Conservation (phyloP, 2,113 vertebrate species). For the Pica pica region DNA sequence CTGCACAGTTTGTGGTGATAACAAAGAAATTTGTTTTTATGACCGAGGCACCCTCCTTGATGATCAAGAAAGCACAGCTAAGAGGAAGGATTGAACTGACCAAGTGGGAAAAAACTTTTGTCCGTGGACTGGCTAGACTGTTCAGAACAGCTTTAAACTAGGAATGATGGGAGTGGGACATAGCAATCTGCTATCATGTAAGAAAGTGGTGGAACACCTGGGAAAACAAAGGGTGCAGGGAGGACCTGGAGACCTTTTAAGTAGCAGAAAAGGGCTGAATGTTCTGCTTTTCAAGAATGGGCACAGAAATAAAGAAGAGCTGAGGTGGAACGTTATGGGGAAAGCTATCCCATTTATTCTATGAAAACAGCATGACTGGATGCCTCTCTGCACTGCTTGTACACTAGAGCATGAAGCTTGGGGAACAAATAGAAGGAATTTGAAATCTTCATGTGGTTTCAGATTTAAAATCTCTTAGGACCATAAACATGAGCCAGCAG, state of each 20-base stretch:
- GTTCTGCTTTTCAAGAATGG: background rate
- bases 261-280: background rate
- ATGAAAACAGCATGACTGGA: background rate
- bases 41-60: background rate
- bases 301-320: background rate
- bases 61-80: background rate
- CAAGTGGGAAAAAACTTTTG: background rate
- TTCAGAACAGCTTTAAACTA: background rate
- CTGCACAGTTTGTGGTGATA: background rate
- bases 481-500: background rate
- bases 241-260: background rate
- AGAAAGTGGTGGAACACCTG: background rate
- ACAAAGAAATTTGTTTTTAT: background rate
- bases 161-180: background rate
- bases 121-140: background rate
- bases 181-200: background rate
- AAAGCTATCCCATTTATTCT: background rate
- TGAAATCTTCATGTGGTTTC: background rate
- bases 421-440: background rate
- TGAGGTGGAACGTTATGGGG: background rate
- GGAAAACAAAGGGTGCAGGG: background rate
- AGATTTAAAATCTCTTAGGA: background rate
- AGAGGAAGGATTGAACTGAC: background rate
- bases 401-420: background rate
- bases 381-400: background rate